A percentile compares a stretch with the other conserved stretches of the same genome.
phyloP scores from a whole-genome alignment of 1,140 invertebrate genomes.

The Ditylenchus dipsaci region DNA sequence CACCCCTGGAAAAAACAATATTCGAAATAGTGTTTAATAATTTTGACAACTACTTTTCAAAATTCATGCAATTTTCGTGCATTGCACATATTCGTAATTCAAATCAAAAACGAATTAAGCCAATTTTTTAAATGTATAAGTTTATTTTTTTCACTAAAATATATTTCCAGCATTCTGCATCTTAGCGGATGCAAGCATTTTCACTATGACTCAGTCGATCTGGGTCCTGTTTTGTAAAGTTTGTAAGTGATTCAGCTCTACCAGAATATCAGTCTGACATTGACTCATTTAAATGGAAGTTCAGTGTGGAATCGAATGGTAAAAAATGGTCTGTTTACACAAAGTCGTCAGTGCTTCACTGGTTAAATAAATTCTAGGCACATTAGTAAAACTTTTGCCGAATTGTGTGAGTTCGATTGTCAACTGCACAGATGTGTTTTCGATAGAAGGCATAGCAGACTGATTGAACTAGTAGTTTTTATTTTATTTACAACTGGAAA shows the following conservation, averaged over 20 bases:
- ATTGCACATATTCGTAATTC: too few relatives aligned
- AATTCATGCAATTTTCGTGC: too few relatives aligned
- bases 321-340: conserved; percentile 2
- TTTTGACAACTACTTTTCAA: too few relatives aligned
- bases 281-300: too few relatives aligned
- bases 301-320: background rate
- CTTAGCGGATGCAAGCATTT: conserved; percentile 16
- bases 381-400: conserved; percentile 13
- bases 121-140: too few relatives aligned
- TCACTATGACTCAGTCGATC: conserved; percentile 15
- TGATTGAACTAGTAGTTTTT: conserved; percentile 15
- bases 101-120: too few relatives aligned
- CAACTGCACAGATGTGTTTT: conserved; percentile 50
- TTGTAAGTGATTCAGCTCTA: background rate
- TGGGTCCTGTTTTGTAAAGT: conserved; percentile 14
- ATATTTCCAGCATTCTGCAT: conserved; percentile 14
- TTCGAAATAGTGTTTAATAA: too few relatives aligned
- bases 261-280: too few relatives aligned
- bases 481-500: too few relatives aligned
- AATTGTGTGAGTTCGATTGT: conserved; percentile 20
- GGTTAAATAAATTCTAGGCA: conserved; percentile 9
- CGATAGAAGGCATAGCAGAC: conserved; percentile 42
- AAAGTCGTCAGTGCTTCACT: too few relatives aligned
- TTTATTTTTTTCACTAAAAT: too few relatives aligned
- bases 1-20: too few relatives aligned